Conservation (phyloP, 2,888 invertebrate species). For the Disparrhopalites patrizii region DNA sequence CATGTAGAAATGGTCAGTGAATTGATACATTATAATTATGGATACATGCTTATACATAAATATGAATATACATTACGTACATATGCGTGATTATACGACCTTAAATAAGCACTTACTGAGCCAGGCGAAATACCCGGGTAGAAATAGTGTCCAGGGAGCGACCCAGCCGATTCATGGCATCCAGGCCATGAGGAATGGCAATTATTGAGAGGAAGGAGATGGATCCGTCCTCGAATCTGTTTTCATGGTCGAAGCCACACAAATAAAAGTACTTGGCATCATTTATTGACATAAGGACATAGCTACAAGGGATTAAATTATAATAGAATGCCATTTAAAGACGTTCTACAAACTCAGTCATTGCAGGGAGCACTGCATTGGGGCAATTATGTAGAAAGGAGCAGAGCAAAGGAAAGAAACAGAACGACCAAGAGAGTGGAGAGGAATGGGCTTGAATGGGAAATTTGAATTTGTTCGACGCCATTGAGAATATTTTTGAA, state of each 20-base stretch:
- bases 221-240: conserved; percentile 92
- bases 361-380: too few species aligned
- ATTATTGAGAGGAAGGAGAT: conserved; percentile 79
- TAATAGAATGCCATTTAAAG: not conserved
- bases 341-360: not conserved
- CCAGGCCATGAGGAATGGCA: conserved; percentile 76
- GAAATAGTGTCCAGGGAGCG: conserved; percentile 54
- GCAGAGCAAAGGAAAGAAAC: not conserved
- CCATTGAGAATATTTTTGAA: too few species aligned
- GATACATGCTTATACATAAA: too few species aligned
- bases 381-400: too few species aligned
- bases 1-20: too few species aligned
- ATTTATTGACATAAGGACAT: not conserved
- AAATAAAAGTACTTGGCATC: not conserved
- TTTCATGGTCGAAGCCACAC: too few species aligned
- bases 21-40: too few species aligned
- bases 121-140: conserved; percentile 69
- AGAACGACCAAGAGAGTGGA: too few species aligned
- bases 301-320: not conserved
- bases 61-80: too few species aligned
- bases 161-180: conserved; percentile 53
- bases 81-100: not conserved
- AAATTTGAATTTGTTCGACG: too few species aligned
- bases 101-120: conserved; percentile 52
- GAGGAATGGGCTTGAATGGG: too few species aligned